Base-by-base conservation (phyloP, 2,797 vertebrate species). In the Molossus molossus region DNA sequence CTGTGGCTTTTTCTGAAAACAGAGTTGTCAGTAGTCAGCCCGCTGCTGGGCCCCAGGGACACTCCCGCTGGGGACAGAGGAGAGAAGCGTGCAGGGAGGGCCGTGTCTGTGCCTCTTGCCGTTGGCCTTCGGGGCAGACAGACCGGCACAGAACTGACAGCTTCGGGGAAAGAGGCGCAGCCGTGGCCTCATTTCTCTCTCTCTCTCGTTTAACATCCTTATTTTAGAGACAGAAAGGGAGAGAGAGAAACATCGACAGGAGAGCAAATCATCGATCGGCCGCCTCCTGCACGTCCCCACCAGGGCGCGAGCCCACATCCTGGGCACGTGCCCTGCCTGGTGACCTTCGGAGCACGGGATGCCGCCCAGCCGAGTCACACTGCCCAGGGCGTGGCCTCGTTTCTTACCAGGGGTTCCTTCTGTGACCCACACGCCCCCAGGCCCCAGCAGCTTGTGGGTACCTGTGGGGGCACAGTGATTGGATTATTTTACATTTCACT, bases 1-100 rank as follows among this genome's bases (percentile, higher is more conserved):
- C 12, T 33, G 90, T 55, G 60, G 75, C 0, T 60, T 76, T 60
- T 85, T 87, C 90, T 85, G 96, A 94, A 91, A 93, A 75, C 45
- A 33, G 17, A 7, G 25, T 15, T 85, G 73, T 57, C 60, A 85
- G 79, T 18, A n/a, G 62, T 79, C 89, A 1, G 7, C 20, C 79
- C 3, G 0, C 0, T 4, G 0, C 77, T 73, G 79, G 3, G 60
- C 82, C 65, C 77, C 25, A 10, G 88, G 82, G 87, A 53, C 45
- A 0, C 3, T 1, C 29, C 40, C 90, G 72, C 3, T 1, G 14
- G 20, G 60, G 14, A 14, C 57, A 2, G 9, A 81, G 58, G 18
- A 53, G 69, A 90, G 89, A 58, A 57, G 9, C 81, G 75, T 33
- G 62, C 75, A 33, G 76, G 57, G 14, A 65, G 37, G 81, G 12